Evolutionary conservation across 2,797 vertebrate species (phyloP), one percentile per base, ranked within the genome.

Genomic region (Schizopygopsis malacanthus): DNA sequence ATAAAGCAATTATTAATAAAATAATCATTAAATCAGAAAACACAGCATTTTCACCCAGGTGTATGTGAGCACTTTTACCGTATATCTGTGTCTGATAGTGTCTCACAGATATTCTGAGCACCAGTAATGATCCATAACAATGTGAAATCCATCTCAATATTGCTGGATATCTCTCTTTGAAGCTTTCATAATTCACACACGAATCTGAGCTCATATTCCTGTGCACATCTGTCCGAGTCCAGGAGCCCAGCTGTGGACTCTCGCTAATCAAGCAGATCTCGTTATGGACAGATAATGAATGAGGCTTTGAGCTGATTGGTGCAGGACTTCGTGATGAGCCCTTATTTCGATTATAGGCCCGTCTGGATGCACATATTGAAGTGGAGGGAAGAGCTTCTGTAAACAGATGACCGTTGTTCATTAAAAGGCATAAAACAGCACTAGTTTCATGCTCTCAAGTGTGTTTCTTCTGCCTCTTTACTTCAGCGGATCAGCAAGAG

Each of bases 271-370:
- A 50, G 33, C 72, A 41, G 11, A 54, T 65, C 61, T 78, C 73
- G 56, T 78, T 54, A 54, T 13, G 45, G 45, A 54, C 33, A 1
- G 45, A 1, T 56, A 78, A 78, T 43, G 22, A 84, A 69, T 13
- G 20, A 63, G 20, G 28, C 71, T 65, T 65, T 52, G 13, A 65
- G 33, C 85, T 80, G 82, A 85, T 85, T 75, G 85, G 25, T 47
- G 16, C 25, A 2, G n/a, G 33, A 79, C 37, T 2, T 22, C n/a
- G n/a, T 15, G 65, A 52, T 33, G 25, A 54, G 45, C 61, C 25
- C 7, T 56, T 37, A 80, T 80, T 67, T 79, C 15, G 28, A 16
- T 15, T 67, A 79, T 25, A 28, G n/a, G n/a, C 67, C 12, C 0
- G 22, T 22, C 20, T 54, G 7, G n/a, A 80, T 50, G 16, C 28